These are phyloP conservation scores for Eleginops maclovinus DNA, from an alignment of 2,113 vertebrate species.

Conservation along the genomic window DNA sequence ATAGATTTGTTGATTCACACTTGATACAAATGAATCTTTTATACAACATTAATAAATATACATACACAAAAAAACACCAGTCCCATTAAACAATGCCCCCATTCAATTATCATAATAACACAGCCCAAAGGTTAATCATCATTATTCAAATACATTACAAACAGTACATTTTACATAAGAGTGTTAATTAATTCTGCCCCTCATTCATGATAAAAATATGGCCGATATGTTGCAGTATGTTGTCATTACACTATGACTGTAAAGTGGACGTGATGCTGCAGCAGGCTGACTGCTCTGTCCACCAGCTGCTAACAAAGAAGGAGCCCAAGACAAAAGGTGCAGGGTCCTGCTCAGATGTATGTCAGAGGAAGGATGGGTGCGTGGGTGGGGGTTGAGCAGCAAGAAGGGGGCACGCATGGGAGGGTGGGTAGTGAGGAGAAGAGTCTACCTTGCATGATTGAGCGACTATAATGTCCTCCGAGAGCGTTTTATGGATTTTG, in stretches of 20 bases:
- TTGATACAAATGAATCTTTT: not conserved
- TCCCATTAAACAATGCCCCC: not conserved
- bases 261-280: constrained; percentile 23
- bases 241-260: constrained; percentile 29
- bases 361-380: constrained; percentile 53
- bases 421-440: constrained; percentile 35
- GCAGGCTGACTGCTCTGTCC: constrained; percentile 63
- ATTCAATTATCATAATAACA: not conserved
- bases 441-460: constrained; percentile 43
- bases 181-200: not conserved
- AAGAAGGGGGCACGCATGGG: constrained; percentile 44
- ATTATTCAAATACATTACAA: constrained; percentile 12
- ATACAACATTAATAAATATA: not conserved
- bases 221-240: constrained; percentile 29
- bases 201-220: not conserved
- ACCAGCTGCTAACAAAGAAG: constrained; percentile 78
- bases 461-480: constrained; percentile 30
- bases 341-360: constrained; percentile 79
- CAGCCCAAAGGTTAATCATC: not conserved
- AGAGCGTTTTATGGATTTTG: constrained; percentile 18
- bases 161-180: not conserved
- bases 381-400: constrained; percentile 26
- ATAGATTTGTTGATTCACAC: not conserved
- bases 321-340: constrained; percentile 77
- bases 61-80: not conserved